phyloP scores from a whole-genome alignment of 2,797 vertebrate genomes.

The Chelon auratus region DNA sequence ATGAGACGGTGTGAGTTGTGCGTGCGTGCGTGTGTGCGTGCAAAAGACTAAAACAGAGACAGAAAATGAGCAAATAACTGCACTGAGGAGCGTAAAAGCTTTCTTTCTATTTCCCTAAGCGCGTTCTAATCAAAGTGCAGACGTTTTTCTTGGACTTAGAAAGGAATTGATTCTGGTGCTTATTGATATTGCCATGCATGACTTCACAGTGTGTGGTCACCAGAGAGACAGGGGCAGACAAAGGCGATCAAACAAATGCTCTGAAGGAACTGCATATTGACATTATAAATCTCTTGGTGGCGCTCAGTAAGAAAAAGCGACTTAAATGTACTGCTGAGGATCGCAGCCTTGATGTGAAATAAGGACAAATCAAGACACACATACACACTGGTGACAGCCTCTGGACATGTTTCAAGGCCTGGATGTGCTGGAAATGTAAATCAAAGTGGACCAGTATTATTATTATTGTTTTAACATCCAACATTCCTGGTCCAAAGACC shows the following conservation, averaged over 20 bases:
- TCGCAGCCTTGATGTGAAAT: slow-evolving; percentile 52
- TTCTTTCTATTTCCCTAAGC: slow-evolving; percentile 49
- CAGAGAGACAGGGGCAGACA: slow-evolving; percentile 45
- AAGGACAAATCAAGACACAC: slow-evolving; percentile 64
- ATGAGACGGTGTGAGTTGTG: slow-evolving; percentile 19
- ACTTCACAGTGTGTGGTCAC: slow-evolving; percentile 50
- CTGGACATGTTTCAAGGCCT: slow-evolving; percentile 37
- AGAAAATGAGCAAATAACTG: slow-evolving; percentile 23
- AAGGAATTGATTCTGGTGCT: slow-evolving; percentile 51
- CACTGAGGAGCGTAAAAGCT: slow-evolving; percentile 39
- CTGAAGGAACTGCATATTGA: slow-evolving; percentile 47
- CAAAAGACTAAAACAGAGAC: slow-evolving; percentile 19
- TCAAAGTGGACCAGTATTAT: slow-evolving; percentile 39
- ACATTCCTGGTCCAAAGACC: slow-evolving; percentile 16
- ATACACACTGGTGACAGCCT: slow-evolving; percentile 52
- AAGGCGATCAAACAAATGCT: slow-evolving; percentile 53
- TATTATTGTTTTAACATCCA: not conserved
- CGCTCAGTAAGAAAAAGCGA: slow-evolving; percentile 37
- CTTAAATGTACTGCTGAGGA: slow-evolving; percentile 41
- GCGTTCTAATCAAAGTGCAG: slow-evolving; percentile 64
- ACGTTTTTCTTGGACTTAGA: slow-evolving; percentile 51
- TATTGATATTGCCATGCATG: slow-evolving; percentile 57
- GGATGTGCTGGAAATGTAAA: slow-evolving; percentile 40
- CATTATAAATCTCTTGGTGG: slow-evolving; percentile 50
- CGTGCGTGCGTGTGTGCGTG: not conserved